Conservation (phyloP, 2,888 invertebrate species). For the Drosophila suboccidentalis region DNA sequence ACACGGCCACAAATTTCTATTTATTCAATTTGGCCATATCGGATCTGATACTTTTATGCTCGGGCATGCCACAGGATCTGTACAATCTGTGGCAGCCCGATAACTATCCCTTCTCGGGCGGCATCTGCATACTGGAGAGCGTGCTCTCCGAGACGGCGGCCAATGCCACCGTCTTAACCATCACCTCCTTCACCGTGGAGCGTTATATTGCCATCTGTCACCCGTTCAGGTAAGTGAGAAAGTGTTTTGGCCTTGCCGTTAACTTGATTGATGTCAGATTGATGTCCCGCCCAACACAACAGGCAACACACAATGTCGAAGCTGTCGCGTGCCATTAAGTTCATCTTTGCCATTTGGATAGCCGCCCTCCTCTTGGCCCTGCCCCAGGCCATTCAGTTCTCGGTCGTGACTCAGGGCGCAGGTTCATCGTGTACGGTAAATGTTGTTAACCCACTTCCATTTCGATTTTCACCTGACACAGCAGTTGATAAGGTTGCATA, state of each 20-base stretch:
- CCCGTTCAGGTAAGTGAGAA: constrained; percentile 88
- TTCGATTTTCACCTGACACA: not conserved
- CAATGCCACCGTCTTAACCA: constrained; percentile 94
- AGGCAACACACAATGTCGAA: constrained; percentile 93
- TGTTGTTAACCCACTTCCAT: constrained; percentile 30
- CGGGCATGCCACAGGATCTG: constrained; percentile 93
- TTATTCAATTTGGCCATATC: constrained; percentile 94
- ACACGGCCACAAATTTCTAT: constrained; percentile 93
- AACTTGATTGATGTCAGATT: constrained; percentile 49
- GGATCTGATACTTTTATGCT: constrained; percentile 91
- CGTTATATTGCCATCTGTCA: constrained; percentile 95
- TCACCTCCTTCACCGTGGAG: constrained; percentile 95
- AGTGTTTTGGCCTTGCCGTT: not conserved
- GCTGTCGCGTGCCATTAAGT: constrained; percentile 92
- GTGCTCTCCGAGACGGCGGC: constrained; percentile 94
- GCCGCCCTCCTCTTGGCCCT: constrained; percentile 90
- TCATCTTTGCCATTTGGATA: constrained; percentile 93
- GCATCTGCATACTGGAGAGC: constrained; percentile 91
- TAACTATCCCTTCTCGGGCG: constrained; percentile 91
- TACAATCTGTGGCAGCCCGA: constrained; percentile 91
- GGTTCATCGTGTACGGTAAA: constrained; percentile 85
- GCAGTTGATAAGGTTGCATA: constrained; percentile 1
- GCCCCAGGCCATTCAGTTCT: constrained; percentile 88
- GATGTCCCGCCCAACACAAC: constrained; percentile 8
- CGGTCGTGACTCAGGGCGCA: constrained; percentile 75